These are phyloP conservation scores for Chroicocephalus ridibundus DNA, from an alignment of 2,113 vertebrate species.

Conservation along the genomic window DNA sequence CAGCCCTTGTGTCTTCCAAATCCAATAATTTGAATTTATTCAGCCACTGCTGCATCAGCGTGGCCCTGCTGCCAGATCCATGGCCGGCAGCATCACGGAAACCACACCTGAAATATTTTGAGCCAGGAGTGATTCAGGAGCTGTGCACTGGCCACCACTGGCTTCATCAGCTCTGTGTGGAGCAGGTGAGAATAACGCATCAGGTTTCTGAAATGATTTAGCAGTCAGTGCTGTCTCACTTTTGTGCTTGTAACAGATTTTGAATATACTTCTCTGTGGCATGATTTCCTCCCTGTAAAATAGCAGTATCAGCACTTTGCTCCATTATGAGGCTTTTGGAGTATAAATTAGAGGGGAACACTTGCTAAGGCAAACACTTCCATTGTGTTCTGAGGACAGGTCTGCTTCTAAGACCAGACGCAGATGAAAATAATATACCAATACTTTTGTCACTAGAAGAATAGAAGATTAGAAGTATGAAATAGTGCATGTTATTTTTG, in stretches of 20 bases:
- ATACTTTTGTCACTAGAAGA: neutral
- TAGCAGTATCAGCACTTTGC: slow-evolving; percentile 3
- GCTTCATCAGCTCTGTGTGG: neutral
- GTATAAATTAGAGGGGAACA: neutral
- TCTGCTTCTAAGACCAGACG: neutral
- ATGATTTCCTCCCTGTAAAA: neutral
- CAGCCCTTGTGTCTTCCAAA: neutral
- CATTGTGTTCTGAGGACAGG: neutral
- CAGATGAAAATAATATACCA: neutral
- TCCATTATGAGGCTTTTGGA: neutral
- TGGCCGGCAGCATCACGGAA: neutral
- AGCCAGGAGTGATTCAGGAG: neutral
- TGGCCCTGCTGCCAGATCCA: neutral
- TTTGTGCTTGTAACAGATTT: neutral
- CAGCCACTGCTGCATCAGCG: fast-evolving
- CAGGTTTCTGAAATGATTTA: neutral
- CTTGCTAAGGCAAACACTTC: neutral
- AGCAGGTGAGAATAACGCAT: neutral
- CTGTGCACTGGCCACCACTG: neutral
- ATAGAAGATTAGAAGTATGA: neutral
- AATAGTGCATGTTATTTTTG: neutral
- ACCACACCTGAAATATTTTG: neutral
- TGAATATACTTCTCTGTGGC: neutral
- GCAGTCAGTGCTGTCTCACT: neutral
- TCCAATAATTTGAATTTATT: neutral